These are phyloP conservation scores for Trematomus loennbergii DNA, from an alignment of 2,113 vertebrate species.

Conservation along the genomic window DNA sequence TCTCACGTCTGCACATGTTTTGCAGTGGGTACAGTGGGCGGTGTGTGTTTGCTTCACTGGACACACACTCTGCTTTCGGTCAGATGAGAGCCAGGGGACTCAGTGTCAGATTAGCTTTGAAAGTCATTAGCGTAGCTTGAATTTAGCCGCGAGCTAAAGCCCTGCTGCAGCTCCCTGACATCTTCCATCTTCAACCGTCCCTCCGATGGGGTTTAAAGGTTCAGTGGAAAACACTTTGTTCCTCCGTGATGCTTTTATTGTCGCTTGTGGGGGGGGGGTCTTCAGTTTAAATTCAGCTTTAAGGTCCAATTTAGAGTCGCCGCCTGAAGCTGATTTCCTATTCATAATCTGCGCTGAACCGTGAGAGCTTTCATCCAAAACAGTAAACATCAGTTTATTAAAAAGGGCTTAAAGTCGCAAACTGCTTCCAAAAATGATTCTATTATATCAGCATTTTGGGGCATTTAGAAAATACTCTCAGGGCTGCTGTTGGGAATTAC, in stretches of 20 bases:
- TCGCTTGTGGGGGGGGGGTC: not conserved
- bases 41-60: conserved; percentile 42
- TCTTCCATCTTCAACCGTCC: not conserved
- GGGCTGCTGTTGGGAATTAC: too few relatives aligned
- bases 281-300: not conserved
- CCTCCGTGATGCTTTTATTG: not conserved
- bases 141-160: conserved; percentile 21
- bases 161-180: conserved; percentile 44
- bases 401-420: too few relatives aligned
- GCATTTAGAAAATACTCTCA: too few relatives aligned
- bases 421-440: too few relatives aligned
- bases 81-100: conserved; percentile 57
- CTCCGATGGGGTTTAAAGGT: not conserved
- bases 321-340: not conserved
- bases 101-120: conserved; percentile 51
- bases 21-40: conserved; percentile 30
- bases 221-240: not conserved
- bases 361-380: not conserved
- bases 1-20: conserved; percentile 4
- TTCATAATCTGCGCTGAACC: not conserved
- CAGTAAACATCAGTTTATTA: too few relatives aligned
- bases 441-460: too few relatives aligned
- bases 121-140: conserved; percentile 57
- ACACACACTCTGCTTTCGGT: conserved; percentile 33
- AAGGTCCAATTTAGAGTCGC: not conserved